Evolutionary conservation across 2,113 vertebrate genomes (phyloP).

Genomic region (Toxotes chatareus): DNA sequence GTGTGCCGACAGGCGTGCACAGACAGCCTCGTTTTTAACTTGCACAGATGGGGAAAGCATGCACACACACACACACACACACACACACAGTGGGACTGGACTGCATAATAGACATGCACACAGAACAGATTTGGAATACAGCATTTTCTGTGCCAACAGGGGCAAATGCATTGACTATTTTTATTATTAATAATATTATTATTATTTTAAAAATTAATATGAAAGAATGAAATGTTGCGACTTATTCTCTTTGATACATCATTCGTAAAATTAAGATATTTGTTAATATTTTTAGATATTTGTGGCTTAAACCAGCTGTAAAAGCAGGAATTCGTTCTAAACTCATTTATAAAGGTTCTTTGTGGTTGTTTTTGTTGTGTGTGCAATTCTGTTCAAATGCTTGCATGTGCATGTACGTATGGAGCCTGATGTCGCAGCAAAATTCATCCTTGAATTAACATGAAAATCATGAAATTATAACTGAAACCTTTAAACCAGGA

Average conservation of each 20-base stretch:
- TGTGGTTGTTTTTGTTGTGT: neutral
- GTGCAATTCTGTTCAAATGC: neutral
- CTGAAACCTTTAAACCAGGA: neutral
- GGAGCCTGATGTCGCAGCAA: neutral
- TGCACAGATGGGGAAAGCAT: slow-evolving; percentile 53
- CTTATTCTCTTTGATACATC: no score
- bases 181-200: neutral
- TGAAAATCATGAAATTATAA: neutral
- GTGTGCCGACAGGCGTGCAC: slow-evolving; percentile 20
- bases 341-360: neutral
- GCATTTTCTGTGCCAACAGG: neutral
- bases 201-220: neutral
- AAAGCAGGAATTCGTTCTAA: no score
- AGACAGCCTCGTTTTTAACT: slow-evolving; percentile 43
- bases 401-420: neutral
- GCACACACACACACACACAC: neutral
- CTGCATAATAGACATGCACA: neutral
- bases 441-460: neutral
- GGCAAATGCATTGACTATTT: neutral
- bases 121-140: slow-evolving; percentile 2
- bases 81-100: slow-evolving; percentile 4
- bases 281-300: neutral
- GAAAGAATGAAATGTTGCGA: no score
- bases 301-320: no score
- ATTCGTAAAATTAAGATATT: no score